Percentiles rank a stretch among this genome's conserved stretches.
Evolutionary conservation across 2,888 invertebrate genomes (phyloP).

Genomic region (Dicycla oo): DNA sequence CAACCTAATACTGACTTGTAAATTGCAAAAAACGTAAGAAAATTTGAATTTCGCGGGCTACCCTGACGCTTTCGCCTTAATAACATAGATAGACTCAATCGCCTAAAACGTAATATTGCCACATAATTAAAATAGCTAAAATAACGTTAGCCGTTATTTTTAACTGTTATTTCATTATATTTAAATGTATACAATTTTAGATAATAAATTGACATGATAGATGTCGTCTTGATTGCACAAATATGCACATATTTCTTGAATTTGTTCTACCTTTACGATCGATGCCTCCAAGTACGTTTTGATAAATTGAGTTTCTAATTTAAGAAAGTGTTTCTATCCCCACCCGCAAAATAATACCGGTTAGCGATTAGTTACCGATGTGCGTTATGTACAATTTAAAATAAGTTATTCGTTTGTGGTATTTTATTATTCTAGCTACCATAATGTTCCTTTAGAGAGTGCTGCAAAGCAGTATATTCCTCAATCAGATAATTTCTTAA

Average conservation of each 20-base stretch:
- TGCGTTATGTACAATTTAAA: not conserved
- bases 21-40: too few relatives aligned
- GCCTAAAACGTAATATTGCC: conserved; percentile 61
- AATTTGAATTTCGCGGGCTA: too few relatives aligned
- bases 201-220: conserved; percentile 60
- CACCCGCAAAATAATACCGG: not conserved
- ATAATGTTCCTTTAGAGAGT: not conserved
- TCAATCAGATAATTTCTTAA: not conserved
- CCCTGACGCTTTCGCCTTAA: too few relatives aligned
- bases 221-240: conserved; percentile 62
- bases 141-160: conserved; percentile 60
- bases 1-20: too few relatives aligned
- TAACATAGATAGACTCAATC: conserved; percentile 69
- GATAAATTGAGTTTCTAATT: conserved; percentile 29
- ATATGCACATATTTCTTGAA: conserved; percentile 54
- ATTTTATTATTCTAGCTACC: not conserved
- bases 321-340: not conserved
- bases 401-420: not conserved
- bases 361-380: not conserved
- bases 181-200: conserved; percentile 62
- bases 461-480: not conserved
- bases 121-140: conserved; percentile 56
- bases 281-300: conserved; percentile 53
- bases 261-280: conserved; percentile 32
- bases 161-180: conserved; percentile 63